phyloP scores from a whole-genome alignment of 2,113 vertebrate genomes.

The Pelobates fuscus region DNA sequence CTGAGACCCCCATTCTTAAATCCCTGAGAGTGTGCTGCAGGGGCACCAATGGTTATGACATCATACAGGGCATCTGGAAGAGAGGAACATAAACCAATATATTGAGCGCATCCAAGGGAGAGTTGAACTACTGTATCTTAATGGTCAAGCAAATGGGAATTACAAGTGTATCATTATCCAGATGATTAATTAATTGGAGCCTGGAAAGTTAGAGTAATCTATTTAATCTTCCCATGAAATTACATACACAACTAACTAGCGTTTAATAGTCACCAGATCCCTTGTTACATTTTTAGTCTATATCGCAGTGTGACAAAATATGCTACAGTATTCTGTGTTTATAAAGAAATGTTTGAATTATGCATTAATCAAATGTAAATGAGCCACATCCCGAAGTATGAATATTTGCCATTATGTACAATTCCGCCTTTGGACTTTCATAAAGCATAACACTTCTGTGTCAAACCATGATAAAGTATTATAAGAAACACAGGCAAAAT shows the following conservation, averaged over 20 bases:
- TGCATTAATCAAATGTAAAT: constrained; percentile 41
- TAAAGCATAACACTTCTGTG: too few relatives aligned
- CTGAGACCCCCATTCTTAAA: constrained; percentile 95
- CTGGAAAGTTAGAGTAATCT: constrained; percentile 52
- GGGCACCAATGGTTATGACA: constrained; percentile 92
- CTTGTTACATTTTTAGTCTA: constrained; percentile 60
- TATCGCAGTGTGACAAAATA: constrained; percentile 53
- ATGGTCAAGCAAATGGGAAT: constrained; percentile 39
- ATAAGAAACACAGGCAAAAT: too few relatives aligned
- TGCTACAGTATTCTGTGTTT: constrained; percentile 60
- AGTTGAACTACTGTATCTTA: neutral
- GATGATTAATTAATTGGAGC: constrained; percentile 38
- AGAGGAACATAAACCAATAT: constrained; percentile 50
- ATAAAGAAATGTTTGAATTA: constrained; percentile 47
- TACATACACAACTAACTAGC: constrained; percentile 57
- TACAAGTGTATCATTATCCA: constrained; percentile 35
- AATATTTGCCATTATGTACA: constrained; percentile 30
- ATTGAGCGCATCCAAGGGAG: neutral
- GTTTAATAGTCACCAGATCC: constrained; percentile 61
- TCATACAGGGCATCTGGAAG: constrained; percentile 88
- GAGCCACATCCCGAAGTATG: constrained; percentile 27
- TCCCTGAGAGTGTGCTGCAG: constrained; percentile 93
- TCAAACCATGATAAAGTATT: neutral
- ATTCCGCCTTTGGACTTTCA: constrained; percentile 18
- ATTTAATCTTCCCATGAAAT: constrained; percentile 59